Evolutionary conservation across 2,888 invertebrate genomes (phyloP), one percentile per base, ranked within the genome.

Genomic region (Melinopterus prodromus): DNA sequence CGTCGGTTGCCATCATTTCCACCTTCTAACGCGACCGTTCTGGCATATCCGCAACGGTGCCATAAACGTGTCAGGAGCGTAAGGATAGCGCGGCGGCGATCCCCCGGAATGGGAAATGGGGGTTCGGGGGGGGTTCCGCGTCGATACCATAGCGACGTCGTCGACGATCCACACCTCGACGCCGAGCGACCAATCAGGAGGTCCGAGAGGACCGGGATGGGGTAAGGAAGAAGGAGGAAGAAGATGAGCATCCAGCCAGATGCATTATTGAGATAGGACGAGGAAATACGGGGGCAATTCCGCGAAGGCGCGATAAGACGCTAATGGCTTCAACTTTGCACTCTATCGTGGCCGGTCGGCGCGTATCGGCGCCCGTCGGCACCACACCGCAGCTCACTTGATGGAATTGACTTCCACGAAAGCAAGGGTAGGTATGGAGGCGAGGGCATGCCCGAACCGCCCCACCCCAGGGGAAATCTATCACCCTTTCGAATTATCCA

Each of bases 271-370:
- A 89, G 89, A 89, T 89, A 89, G 85, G 86, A 83, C 86, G 85
- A 86, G 78, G 71, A 90, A 90, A 90, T 91, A 90, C 90, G 90
- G 89, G 87, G 87, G 90, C 90, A 90, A 90, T 90, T 90, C 87
- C 87, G 85, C 85, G 86, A 85, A 86, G 87, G 87, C 86, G 87
- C 90, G 91, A 90, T 90, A 90, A 90, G 90, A 90, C 90, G 90
- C 88, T 91, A 91, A 91, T 91, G 90, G 90, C 88, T 90, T 90
- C 91, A 91, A 91, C 90, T 91, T 91, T 90, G 90, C 91, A 91
- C 91, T 91, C 91, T 90, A 91, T 91, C 90, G 89, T 85, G 84
- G 85, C 84, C 83, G 84, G 84, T 85, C 84, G 82, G 83, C 74
- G 81, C 80, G 81, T 81, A 81, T 83, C 83, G 83, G 83, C 71